Conservation (phyloP, 2,888 invertebrate genomes). For the Oithona nana region DNA sequence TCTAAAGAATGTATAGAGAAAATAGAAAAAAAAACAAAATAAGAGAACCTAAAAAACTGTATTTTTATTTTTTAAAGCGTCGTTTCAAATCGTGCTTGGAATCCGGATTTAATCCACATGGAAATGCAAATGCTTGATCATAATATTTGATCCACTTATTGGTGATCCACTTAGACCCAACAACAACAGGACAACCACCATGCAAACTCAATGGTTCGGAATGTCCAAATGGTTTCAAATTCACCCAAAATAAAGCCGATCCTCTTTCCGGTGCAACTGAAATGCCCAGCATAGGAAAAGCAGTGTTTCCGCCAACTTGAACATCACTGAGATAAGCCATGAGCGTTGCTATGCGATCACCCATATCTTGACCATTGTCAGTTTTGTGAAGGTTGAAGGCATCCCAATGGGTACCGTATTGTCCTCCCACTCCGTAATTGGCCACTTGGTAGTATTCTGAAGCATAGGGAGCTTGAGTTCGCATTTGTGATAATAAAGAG, state of each 20-base stretch:
- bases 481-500: background rate
- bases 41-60: too few species aligned
- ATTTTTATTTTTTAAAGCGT: too few species aligned
- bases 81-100: too few species aligned
- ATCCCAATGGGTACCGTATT: conserved; percentile 7
- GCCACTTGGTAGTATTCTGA: conserved; percentile 8
- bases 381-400: too few species aligned
- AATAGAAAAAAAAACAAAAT: too few species aligned
- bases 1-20: too few species aligned
- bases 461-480: background rate
- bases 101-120: too few species aligned
- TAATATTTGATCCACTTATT: background rate
- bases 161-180: conserved; percentile 28
- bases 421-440: conserved; percentile 10
- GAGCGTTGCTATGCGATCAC: conserved; percentile 21
- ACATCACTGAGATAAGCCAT: conserved; percentile 22
- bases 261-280: conserved; percentile 23
- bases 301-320: conserved; percentile 23
- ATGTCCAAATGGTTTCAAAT: conserved; percentile 26
- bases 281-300: conserved; percentile 22
- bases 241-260: conserved; percentile 29
- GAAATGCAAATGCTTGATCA: too few species aligned
- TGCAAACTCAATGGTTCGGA: conserved; percentile 28
- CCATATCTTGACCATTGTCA: conserved; percentile 17
- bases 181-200: conserved; percentile 30